Percentiles rank a stretch among this genome's conserved stretches.
These are phyloP conservation scores for Catharus bicknelli DNA, from an alignment of 2,113 vertebrate species.

Conservation along the genomic window DNA sequence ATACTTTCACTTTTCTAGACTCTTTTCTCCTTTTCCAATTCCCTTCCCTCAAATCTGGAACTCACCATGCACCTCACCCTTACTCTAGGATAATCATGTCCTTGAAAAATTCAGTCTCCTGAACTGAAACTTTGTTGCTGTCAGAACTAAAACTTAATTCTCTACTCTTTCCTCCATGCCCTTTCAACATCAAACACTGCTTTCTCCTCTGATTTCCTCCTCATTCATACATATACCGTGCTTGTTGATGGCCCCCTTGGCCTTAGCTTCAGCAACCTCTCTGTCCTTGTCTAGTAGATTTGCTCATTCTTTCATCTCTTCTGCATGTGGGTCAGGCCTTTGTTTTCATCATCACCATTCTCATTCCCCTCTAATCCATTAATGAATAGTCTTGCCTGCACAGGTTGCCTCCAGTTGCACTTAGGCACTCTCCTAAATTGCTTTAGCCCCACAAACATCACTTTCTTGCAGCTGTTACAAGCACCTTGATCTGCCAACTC, in stretches of 20 bases:
- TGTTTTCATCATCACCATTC: slow-evolving; percentile 23
- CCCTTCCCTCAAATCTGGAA: neutral
- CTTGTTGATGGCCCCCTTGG: neutral
- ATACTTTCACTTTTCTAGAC: neutral
- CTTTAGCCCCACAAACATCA: neutral
- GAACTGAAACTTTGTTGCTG: neutral
- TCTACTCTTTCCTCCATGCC: neutral
- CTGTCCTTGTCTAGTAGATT: neutral
- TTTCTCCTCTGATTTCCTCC: slow-evolving; percentile 11
- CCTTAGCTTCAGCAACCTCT: neutral
- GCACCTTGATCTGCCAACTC: neutral
- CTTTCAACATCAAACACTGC: neutral
- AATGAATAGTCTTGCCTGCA: slow-evolving; percentile 14
- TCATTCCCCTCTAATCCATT: slow-evolving; percentile 20
- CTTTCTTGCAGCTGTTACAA: slow-evolving; percentile 2
- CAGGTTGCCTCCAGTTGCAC: neutral
- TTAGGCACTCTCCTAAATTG: slow-evolving; percentile 44
- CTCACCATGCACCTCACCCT: neutral
- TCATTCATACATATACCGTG: neutral
- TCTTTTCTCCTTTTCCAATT: neutral
- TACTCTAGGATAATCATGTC: neutral
- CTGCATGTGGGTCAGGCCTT: neutral
- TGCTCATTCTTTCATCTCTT: neutral
- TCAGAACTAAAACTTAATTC: neutral
- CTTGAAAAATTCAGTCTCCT: neutral